Evolutionary conservation across 2,113 vertebrate genomes (phyloP), one percentile per base, ranked within the genome.

Genomic region (Xenopus laevis): DNA sequence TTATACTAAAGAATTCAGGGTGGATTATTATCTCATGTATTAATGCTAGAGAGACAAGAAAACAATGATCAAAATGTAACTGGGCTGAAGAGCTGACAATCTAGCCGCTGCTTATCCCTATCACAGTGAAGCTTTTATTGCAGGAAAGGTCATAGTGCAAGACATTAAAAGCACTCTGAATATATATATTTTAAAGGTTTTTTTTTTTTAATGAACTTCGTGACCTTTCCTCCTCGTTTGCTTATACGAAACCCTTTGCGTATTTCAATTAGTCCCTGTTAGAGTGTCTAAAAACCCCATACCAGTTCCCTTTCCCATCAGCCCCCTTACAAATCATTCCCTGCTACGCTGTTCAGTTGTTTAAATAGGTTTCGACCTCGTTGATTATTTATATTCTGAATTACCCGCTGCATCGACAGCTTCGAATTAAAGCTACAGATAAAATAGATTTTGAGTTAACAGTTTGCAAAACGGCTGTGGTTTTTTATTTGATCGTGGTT

Each of bases 381-480:
- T 64, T 64, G 23, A 33, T 64, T 64, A 64, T 33, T 44, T 64
- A 30, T 44, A 16, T 9, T 64, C 40, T 64, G 40, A 64, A 44
- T 64, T 30, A 33, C 4, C 16, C 12, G 21, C 62, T 64, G 62
- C 40, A 44, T 27, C 13, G 40, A 21, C 62, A 30, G 20, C 40
- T 27, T 64, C 17, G 13, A 30, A 33, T 64, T 18, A 33, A 16
- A 15, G 23, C 10, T 21, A 64, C 27, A 64, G 27, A 44, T 64
- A 13, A 15, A 17, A 30, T 64, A 27, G 27, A 64, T 64, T 64
- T 17, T 13, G 17, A 64, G 62, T 44, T 64, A 44, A 30, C 40
- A 23, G 13, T 44, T 44, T 44, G 11, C 17, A 23, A 23, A 21
- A 62, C 17, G 60, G 60, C 27, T 17, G 30, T 3, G 33, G 20